phyloP scores from a whole-genome alignment of 2,113 vertebrate species.

The Coreoperca whiteheadi region DNA sequence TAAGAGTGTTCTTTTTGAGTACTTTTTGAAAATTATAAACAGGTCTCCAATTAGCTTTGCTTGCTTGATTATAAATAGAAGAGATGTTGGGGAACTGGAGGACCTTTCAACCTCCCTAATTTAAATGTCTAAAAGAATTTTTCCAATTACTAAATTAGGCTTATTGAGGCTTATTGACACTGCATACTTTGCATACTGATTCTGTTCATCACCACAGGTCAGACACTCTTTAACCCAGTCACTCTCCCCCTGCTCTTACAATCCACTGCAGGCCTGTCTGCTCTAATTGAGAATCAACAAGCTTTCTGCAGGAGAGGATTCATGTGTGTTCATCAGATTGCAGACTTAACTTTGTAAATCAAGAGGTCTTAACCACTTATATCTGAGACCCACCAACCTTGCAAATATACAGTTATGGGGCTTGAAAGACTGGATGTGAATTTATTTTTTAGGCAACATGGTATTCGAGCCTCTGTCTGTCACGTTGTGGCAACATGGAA shows the following conservation, averaged over 20 bases:
- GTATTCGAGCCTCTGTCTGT: not conserved
- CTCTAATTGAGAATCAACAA: constrained; percentile 31
- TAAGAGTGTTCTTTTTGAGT: not conserved
- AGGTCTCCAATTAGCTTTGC: not conserved
- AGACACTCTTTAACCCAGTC: constrained; percentile 15
- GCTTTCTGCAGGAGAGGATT: not conserved
- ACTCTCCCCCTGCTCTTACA: not conserved
- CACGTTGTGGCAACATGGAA: too few species aligned
- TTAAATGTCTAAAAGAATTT: not conserved
- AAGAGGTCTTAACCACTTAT: constrained; percentile 8
- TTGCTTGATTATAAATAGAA: constrained; percentile 1
- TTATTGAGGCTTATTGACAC: constrained; percentile 12
- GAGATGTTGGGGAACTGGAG: not conserved
- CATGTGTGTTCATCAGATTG: not conserved
- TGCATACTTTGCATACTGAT: constrained; percentile 19
- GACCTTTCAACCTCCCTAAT: not conserved
- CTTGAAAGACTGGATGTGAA: not conserved
- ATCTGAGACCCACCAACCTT: not conserved
- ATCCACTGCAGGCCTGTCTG: constrained; percentile 6
- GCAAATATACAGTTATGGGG: not conserved
- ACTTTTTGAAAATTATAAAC: not conserved
- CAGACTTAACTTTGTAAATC: constrained; percentile 28
- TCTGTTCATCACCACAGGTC: constrained; percentile 26
- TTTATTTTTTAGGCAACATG: not conserved
- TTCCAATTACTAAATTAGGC: not conserved